Evolutionary conservation across 2,113 vertebrate genomes (phyloP), one percentile per base, ranked within the genome.

Genomic region (Neolamprologus longior): DNA sequence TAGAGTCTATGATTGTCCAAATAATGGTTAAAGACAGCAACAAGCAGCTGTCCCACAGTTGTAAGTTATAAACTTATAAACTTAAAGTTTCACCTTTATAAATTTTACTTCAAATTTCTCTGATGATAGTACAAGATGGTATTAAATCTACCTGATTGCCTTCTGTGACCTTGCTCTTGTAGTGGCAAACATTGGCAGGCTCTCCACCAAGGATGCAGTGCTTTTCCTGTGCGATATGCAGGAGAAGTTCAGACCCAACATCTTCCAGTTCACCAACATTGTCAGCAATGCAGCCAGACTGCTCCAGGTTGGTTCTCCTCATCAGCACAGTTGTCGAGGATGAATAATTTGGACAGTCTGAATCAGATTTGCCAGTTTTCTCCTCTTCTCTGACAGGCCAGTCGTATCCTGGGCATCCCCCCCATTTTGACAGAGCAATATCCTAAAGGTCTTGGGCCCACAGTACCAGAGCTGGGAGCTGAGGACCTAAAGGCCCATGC

Each of bases 151-250:
- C 40, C n/a, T 9, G 6, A 47, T n/a, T 35, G 17, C 17, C 26
- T 78, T 31, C 26, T 80, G 78, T 86, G 17, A 45, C 3, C 7
- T 89, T 83, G 80, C 26, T 45, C 19, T 86, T 76, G 40, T 89
- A 96, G 96, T 96, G 96, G 97, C 95, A 54, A 88, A 33, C 13
- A 73, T 97, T 33, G 96, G 98, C 68, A 94, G 96, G 11, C 90
- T 98, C 17, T 81, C 92, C 26, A 94, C 96, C 5, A 95, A 94
- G 45, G 96, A 97, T 4, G 84, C 97, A 7, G 96, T 98, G n/a
- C 95, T 98, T 13, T 92, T 98, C 79, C 94, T 98, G 57, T 98
- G 98, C 28, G 98, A 98, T 94, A 97, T 98, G 97, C 98, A 98
- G 85, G 98, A 98, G 91, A 98, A 98, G 89, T 98, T 98, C 91